Percentiles rank a stretch among this genome's conserved stretches.
These are phyloP conservation scores for Brenthis daphne DNA, from an alignment of 2,888 invertebrate genomes.

Conservation along the genomic window DNA sequence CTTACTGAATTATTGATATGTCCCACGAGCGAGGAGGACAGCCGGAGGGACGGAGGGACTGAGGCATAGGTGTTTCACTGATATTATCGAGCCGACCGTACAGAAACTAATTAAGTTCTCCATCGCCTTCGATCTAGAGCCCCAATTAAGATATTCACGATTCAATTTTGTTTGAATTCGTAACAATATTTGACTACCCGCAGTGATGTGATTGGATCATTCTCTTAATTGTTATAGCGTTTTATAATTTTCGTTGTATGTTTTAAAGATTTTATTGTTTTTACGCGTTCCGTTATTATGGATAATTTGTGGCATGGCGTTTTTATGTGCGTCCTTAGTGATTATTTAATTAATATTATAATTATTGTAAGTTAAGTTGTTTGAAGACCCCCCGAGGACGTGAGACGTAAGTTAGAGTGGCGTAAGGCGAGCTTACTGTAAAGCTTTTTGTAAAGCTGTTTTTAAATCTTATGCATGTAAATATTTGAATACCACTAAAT, in stretches of 20 bases:
- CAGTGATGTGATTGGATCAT: conserved; percentile 68
- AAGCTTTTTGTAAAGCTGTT: neutral
- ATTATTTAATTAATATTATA: conserved; percentile 13
- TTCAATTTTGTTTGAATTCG: conserved; percentile 68
- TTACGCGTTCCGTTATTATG: conserved; percentile 16
- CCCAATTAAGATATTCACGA: conserved; percentile 69
- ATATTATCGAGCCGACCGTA: conserved; percentile 64
- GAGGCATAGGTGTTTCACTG: conserved; percentile 65
- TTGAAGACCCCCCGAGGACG: conserved; percentile 3
- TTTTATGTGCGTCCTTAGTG: conserved; percentile 4
- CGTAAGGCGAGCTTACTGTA: conserved; percentile 2
- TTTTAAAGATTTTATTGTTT: conserved; percentile 26
- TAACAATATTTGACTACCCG: conserved; percentile 64
- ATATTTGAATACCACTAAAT: too few relatives aligned
- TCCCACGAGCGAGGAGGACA: conserved; percentile 47
- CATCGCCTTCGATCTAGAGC: conserved; percentile 38
- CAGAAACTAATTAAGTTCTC: conserved; percentile 75
- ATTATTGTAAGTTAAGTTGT: conserved; percentile 1
- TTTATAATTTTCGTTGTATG: conserved; percentile 25
- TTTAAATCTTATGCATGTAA: neutral
- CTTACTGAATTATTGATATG: conserved; percentile 43
- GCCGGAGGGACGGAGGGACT: conserved; percentile 51
- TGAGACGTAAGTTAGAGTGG: neutral
- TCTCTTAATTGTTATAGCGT: conserved; percentile 49
- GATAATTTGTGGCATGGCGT: conserved; percentile 10